Conservation (phyloP, 1,140 invertebrate species). For the Drosophila bipectinata region DNA sequence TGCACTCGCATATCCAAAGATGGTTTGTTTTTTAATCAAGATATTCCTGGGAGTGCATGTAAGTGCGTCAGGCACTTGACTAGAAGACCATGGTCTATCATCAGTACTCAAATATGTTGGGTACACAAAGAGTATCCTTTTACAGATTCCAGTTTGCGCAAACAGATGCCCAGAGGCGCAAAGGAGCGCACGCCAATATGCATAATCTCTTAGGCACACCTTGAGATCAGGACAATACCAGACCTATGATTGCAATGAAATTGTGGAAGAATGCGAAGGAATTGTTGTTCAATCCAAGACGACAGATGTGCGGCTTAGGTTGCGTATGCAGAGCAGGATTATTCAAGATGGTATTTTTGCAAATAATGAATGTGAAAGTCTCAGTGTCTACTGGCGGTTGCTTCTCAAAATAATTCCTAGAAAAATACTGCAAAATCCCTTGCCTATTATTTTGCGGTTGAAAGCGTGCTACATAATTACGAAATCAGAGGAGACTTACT, state of each 20-base stretch:
- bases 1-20: too few species aligned
- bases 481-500: too few species aligned
- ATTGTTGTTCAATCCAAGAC: slow-evolving; percentile 22
- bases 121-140: neutral
- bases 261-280: slow-evolving; percentile 35
- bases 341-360: neutral
- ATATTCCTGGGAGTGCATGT: too few species aligned
- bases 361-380: neutral
- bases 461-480: too few species aligned
- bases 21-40: too few species aligned
- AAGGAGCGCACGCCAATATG: slow-evolving; percentile 50
- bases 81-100: neutral
- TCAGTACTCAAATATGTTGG: neutral
- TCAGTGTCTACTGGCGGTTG: neutral
- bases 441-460: neutral
- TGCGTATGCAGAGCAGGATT: slow-evolving; percentile 49
- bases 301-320: slow-evolving; percentile 53
- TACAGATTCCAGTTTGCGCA: neutral
- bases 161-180: slow-evolving; percentile 44
- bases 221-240: slow-evolving; percentile 44
- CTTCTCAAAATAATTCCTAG: neutral
- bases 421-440: neutral
- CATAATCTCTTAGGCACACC: slow-evolving; percentile 68
- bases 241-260: slow-evolving; percentile 55
- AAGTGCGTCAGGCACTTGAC: slow-evolving; percentile 48